Percentiles rank a stretch among this genome's conserved stretches.
phyloP scores from a whole-genome alignment of 64 coral and sea anemone species.

The Stylophora pistillata region DNA sequence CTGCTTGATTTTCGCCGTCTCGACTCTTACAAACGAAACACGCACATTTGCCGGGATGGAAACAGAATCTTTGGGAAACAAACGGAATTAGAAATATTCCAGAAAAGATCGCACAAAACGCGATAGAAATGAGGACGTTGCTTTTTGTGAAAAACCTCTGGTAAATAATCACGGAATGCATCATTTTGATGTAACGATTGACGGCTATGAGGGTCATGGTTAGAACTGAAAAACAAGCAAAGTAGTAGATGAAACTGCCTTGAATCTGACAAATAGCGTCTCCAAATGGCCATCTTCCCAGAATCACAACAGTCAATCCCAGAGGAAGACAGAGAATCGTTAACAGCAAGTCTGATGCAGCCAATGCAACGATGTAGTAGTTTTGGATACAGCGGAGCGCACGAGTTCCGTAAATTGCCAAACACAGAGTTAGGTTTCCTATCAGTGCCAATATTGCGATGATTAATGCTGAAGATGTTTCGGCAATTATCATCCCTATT shows the following conservation, averaged over 20 bases:
- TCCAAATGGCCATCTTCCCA: constrained; percentile 30
- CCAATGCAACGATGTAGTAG: neutral
- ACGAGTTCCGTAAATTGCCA: neutral
- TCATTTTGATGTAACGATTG: constrained; percentile 48
- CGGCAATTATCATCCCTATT: neutral
- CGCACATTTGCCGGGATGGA: neutral
- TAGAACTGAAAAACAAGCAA: constrained; percentile 2
- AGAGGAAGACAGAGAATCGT: constrained; percentile 4
- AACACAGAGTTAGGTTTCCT: neutral
- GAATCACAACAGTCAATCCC: neutral
- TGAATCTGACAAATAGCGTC: constrained; percentile 37
- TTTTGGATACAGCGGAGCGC: neutral
- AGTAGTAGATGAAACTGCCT: neutral
- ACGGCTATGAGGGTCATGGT: constrained; percentile 9
- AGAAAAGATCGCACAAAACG: neutral
- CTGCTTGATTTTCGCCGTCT: neutral
- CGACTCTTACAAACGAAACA: neutral
- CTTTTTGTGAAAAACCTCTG: neutral
- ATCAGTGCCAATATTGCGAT: neutral
- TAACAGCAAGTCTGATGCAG: neutral
- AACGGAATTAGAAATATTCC: neutral
- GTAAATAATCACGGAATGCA: neutral
- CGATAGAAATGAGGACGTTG: neutral
- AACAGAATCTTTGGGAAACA: neutral
- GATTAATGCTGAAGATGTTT: neutral